These are phyloP conservation scores for Leptestheria dahalacensis DNA, from an alignment of 1,140 invertebrate species.

Conservation along the genomic window DNA sequence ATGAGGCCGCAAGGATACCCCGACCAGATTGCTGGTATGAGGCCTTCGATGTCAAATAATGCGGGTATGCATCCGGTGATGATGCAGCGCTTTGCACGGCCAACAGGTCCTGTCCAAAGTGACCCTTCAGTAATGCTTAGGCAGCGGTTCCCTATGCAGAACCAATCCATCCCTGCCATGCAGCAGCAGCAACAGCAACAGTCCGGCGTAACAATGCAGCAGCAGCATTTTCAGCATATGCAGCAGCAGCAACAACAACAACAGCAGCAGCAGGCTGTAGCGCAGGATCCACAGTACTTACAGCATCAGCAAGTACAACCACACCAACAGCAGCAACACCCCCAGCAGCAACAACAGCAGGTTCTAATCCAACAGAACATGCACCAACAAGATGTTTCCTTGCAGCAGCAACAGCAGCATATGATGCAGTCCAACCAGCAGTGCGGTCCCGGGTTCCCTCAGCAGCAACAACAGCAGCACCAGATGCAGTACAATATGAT, in stretches of 20 bases:
- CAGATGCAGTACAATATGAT: conserved; percentile 12
- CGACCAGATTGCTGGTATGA: conserved; percentile 2
- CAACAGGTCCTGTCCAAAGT: neutral
- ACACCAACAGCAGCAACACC: conserved; percentile 33
- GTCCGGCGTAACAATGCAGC: conserved; percentile 16
- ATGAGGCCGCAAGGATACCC: neutral
- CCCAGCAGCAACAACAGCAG: conserved; percentile 27
- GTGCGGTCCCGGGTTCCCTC: conserved; percentile 32
- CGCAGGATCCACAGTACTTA: conserved; percentile 11
- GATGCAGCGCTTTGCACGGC: conserved; percentile 14
- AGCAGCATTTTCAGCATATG: conserved; percentile 34
- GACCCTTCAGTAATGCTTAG: conserved; percentile 4
- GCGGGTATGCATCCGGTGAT: conserved; percentile 23
- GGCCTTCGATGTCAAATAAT: neutral
- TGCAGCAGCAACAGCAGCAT: conserved; percentile 24
- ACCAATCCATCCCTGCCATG: conserved; percentile 16
- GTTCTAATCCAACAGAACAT: conserved; percentile 10
- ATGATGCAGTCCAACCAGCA: conserved; percentile 32
- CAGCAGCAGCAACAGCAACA: conserved; percentile 16
- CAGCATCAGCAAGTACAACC: conserved; percentile 30
- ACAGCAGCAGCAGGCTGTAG: conserved; percentile 17
- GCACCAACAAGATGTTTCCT: conserved; percentile 19
- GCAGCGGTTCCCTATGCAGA: conserved; percentile 3
- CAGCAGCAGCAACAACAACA: conserved; percentile 28
- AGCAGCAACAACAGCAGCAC: conserved; percentile 22